Evolutionary conservation across 2,888 invertebrate genomes (phyloP).

Genomic region (Plebejus melissa): DNA sequence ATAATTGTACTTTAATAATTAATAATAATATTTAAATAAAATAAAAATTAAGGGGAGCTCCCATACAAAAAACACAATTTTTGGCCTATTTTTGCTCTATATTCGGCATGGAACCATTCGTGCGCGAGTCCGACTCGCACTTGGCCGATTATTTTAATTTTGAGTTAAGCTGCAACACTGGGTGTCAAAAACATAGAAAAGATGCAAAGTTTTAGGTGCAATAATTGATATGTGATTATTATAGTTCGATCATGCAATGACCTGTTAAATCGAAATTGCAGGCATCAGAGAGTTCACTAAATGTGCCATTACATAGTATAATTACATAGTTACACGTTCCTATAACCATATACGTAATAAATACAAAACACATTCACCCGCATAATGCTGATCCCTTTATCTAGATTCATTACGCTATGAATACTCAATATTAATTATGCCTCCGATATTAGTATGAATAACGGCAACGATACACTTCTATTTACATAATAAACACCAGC

Average conservation of each 20-base stretch:
- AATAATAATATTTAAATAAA: too few species aligned
- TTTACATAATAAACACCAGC: conserved; percentile 14
- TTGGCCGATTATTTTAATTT: too few species aligned
- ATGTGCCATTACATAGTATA: neutral
- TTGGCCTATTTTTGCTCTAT: too few species aligned
- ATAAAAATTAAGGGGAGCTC: too few species aligned
- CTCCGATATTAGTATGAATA: conserved; percentile 17
- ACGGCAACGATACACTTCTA: conserved; percentile 14
- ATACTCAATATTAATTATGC: conserved; percentile 15
- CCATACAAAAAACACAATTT: too few species aligned
- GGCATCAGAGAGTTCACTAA: neutral
- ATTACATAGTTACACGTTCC: neutral
- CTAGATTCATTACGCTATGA: conserved; percentile 21
- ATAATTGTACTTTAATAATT: too few species aligned
- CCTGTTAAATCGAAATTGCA: neutral
- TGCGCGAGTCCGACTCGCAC: too few species aligned
- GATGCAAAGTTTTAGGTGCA: neutral
- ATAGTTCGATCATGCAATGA: neutral
- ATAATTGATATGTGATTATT: neutral
- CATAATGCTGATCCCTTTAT: conserved; percentile 19
- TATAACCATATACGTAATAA: conserved; percentile 2
- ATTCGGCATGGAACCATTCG: too few species aligned
- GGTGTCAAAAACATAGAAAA: neutral
- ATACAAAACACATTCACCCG: conserved; percentile 16
- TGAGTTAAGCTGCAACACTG: neutral